Conservation (phyloP, 2,113 vertebrate species). For the Eleginops maclovinus region DNA sequence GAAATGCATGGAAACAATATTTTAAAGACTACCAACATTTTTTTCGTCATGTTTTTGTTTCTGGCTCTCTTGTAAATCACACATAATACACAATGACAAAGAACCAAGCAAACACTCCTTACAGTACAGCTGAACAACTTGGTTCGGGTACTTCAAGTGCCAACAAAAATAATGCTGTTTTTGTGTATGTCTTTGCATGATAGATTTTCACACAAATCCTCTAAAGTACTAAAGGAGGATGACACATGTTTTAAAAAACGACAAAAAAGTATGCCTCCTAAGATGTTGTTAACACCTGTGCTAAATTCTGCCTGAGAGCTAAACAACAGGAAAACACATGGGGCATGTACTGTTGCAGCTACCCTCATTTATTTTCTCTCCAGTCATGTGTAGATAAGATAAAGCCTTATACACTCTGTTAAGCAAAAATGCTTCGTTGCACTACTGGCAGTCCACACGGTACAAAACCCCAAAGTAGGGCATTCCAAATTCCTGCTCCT, state of each 20-base stretch:
- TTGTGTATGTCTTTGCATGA: background rate
- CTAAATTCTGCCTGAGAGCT: constrained; percentile 47
- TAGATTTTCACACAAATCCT: constrained; percentile 18
- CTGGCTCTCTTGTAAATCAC: background rate
- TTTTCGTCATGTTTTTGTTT: background rate
- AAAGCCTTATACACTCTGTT: constrained; percentile 52
- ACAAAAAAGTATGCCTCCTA: constrained; percentile 12
- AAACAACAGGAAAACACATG: constrained; percentile 37
- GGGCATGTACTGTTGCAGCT: constrained; percentile 34
- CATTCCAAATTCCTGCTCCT: constrained; percentile 54
- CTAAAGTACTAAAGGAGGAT: constrained; percentile 19
- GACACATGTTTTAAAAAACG: constrained; percentile 16
- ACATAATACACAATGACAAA: background rate
- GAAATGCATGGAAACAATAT: background rate
- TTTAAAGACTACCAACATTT: background rate
- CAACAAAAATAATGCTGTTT: background rate
- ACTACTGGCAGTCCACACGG: constrained; percentile 30
- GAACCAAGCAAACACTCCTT: background rate
- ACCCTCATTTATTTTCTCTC: constrained; percentile 57
- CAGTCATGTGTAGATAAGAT: constrained; percentile 70
- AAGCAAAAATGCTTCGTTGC: constrained; percentile 57
- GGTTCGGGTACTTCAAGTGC: background rate
- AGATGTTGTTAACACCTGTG: constrained; percentile 60
- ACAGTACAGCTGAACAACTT: background rate
- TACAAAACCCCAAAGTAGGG: constrained; percentile 61